Evolutionary conservation across 2,888 invertebrate species (phyloP), one percentile per base, ranked within the genome.

Genomic region (Helicoverpa assulta): DNA sequence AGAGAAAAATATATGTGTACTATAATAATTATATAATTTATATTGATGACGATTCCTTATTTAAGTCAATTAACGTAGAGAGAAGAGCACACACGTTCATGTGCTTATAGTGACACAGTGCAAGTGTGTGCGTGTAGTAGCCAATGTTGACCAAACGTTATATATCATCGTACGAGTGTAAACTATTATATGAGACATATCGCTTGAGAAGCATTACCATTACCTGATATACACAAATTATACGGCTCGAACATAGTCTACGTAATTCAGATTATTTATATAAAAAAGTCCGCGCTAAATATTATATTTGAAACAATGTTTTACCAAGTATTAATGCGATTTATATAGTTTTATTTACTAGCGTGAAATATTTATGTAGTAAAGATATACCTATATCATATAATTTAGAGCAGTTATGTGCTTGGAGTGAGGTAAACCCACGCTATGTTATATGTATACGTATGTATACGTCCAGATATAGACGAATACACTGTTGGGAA

Each of bases 51-150:
- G 92, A 95, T 94, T 95, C 95, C 95, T 95, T 95, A 94, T 95
- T 95, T 95, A 92, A 89, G 95, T 95, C 95, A 95, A 95, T 95
- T 95, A 95, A 90, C 78, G 91, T 93, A 91, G 90, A 90, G 86
- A 80, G 82, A 86, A 78, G 84, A 89, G 88, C 90, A 84, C 82
- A 76, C 71, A 82, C 74, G 78, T 84, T 73, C 62, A 80, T 82
- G 90, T 90, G 91, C 90, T 91, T 89, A 61, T 77, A 89, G 89
- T 86, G 82, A 78, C 88, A 83, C 78, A 56, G 67, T 75, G 71
- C 52, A 57, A 16, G 63, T 67, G 74, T 76, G 75, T 78, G 74
- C 58, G 70, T 67, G 64, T 78, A 43, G 54, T 62, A 72, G 63
- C 55, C n/a, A 57, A 51, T 75, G 77, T 68, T 69, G 78, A 80